Conservation (phyloP, 2,113 vertebrate genomes). For the human (Homo sapiens) region DNA sequence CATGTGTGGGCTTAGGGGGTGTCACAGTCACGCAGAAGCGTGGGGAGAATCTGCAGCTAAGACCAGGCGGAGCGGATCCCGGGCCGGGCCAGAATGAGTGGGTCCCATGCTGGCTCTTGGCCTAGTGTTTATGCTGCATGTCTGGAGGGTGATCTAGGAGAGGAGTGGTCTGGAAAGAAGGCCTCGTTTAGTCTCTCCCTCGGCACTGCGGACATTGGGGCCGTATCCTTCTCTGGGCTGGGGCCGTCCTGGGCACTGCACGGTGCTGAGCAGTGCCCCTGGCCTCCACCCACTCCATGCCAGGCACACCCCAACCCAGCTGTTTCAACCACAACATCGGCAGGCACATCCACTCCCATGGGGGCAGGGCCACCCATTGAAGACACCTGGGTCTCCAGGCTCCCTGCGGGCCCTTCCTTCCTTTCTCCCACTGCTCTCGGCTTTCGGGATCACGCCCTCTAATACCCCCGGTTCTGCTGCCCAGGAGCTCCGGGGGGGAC, state of each 20-base stretch:
- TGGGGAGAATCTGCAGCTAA: background rate
- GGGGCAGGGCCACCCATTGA: background rate
- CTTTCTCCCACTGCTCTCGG: background rate
- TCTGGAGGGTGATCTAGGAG: background rate
- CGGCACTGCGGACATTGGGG: rapidly evolving
- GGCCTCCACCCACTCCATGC: background rate
- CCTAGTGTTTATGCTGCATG: background rate
- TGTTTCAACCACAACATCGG: background rate
- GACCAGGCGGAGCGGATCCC: background rate
- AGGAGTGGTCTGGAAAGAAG: background rate
- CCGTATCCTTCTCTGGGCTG: background rate
- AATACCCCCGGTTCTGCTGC: background rate
- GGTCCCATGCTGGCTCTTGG: too few relatives aligned
- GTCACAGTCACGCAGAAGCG: too few relatives aligned
- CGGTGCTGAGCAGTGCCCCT: too few relatives aligned
- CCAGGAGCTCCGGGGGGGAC: background rate
- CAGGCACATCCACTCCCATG: background rate
- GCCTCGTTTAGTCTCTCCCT: background rate
- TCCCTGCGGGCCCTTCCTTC: background rate
- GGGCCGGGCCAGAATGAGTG: too few relatives aligned
- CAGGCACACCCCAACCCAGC: background rate
- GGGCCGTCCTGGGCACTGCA: too few relatives aligned
- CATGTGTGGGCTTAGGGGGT: rapidly evolving
- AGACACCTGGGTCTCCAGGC: background rate
- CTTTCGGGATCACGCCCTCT: background rate